These are phyloP conservation scores for Phorcus lineatus DNA, from an alignment of 2,888 invertebrate genomes.

Conservation along the genomic window DNA sequence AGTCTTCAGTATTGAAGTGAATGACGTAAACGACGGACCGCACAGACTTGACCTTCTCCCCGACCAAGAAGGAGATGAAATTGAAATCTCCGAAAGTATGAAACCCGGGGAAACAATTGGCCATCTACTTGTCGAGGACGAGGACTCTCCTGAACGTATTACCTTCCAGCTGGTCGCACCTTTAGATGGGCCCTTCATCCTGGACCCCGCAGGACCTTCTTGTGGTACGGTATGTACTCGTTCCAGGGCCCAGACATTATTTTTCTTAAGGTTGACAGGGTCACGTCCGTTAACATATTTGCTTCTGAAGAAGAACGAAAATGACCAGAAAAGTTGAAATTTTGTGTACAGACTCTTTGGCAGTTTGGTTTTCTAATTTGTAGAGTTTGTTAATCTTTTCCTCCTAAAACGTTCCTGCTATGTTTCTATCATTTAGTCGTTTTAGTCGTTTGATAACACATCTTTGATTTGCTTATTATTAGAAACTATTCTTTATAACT, in stretches of 20 bases:
- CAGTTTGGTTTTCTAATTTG: too few relatives aligned
- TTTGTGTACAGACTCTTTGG: too few relatives aligned
- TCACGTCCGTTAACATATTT: too few relatives aligned
- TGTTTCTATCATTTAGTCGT: too few relatives aligned
- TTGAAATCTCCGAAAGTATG: slow-evolving; percentile 44
- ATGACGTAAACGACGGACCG: slow-evolving; percentile 56
- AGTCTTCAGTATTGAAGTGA: slow-evolving; percentile 45
- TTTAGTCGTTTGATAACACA: too few relatives aligned
- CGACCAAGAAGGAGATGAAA: slow-evolving; percentile 7
- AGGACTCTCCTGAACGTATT: slow-evolving; percentile 45
- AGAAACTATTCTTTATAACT: too few relatives aligned
- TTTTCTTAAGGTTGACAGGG: not conserved
- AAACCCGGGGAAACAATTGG: slow-evolving; percentile 40
- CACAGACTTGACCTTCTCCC: slow-evolving; percentile 23
- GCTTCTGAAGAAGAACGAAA: too few relatives aligned
- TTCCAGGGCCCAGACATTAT: not conserved
- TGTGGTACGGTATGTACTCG: slow-evolving; percentile 23
- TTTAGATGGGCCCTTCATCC: slow-evolving; percentile 33
- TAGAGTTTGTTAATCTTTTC: too few relatives aligned
- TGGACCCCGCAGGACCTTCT: slow-evolving; percentile 26
- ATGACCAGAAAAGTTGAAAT: too few relatives aligned
- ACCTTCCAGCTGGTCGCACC: slow-evolving; percentile 25
- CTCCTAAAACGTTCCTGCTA: too few relatives aligned
- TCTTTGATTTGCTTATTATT: too few relatives aligned
- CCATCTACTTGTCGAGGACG: slow-evolving; percentile 39